Conservation (phyloP, 2,113 vertebrate species). For the Galeopterus variegatus region DNA sequence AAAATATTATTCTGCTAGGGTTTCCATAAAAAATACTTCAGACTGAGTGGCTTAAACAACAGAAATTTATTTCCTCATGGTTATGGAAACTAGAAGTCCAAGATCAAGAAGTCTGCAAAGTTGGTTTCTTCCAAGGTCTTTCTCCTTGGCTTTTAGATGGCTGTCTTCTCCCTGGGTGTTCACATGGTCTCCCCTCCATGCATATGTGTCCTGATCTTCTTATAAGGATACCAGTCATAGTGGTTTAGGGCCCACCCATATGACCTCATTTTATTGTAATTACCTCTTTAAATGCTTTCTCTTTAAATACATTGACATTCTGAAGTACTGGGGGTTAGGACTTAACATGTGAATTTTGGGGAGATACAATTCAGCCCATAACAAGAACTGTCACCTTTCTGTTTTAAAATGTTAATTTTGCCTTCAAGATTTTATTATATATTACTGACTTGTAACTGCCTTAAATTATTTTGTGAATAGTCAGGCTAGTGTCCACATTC, state of each 20-base stretch:
- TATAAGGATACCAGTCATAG: background rate
- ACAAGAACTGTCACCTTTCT: background rate
- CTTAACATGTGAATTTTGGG: background rate
- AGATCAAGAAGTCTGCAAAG: background rate
- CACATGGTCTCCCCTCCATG: background rate
- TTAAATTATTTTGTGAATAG: background rate
- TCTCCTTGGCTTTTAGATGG: background rate
- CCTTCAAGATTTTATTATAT: background rate
- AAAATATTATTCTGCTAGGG: background rate
- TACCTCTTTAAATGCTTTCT: background rate
- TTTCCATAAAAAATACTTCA: background rate
- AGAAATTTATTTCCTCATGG: background rate
- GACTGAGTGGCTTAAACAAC: background rate
- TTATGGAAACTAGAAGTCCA: background rate
- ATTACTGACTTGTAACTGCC: background rate
- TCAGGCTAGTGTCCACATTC: background rate
- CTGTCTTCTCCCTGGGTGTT: background rate
- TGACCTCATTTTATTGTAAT: background rate
- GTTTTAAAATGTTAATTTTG: constrained; percentile 14
- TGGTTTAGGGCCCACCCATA: background rate
- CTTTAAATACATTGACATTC: background rate
- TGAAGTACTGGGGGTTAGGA: background rate
- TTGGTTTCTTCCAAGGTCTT: background rate
- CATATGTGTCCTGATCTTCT: background rate
- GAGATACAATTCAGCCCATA: background rate